Conservation (phyloP, 1,140 invertebrate genomes). For the Temnothorax longispinosus region DNA sequence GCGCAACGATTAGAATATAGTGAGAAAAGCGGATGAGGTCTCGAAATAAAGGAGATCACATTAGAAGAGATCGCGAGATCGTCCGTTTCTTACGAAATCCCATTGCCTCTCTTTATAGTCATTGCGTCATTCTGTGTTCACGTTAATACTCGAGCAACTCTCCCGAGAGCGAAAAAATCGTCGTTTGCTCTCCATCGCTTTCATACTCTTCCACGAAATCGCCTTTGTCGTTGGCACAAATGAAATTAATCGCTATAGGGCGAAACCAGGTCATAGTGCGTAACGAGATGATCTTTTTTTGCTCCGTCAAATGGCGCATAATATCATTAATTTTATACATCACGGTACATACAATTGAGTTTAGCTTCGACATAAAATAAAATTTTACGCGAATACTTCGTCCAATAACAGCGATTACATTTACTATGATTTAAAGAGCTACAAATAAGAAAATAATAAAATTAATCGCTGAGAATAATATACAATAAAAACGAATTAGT, state of each 20-base stretch:
- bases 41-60: slow-evolving; percentile 3
- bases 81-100: slow-evolving; percentile 22
- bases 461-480: background rate
- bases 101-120: background rate
- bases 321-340: slow-evolving; percentile 33
- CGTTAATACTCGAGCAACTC: background rate
- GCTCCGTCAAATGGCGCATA: background rate
- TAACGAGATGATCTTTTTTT: slow-evolving; percentile 40
- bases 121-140: background rate
- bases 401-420: background rate
- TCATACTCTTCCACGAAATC: slow-evolving; percentile 21
- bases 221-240: slow-evolving; percentile 27
- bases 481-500: background rate
- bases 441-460: background rate
- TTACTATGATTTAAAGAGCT: background rate
- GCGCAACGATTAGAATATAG: slow-evolving; percentile 18
- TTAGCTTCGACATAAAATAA: background rate
- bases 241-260: slow-evolving; percentile 27
- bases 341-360: background rate
- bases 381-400: background rate
- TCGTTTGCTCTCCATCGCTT: background rate
- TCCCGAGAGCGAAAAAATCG: background rate
- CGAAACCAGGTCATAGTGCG: slow-evolving; percentile 19
- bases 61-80: background rate
- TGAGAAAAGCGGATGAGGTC: slow-evolving; percentile 22